These are phyloP conservation scores for Pipra filicauda DNA, from an alignment of 2,113 vertebrate genomes.

Conservation along the genomic window DNA sequence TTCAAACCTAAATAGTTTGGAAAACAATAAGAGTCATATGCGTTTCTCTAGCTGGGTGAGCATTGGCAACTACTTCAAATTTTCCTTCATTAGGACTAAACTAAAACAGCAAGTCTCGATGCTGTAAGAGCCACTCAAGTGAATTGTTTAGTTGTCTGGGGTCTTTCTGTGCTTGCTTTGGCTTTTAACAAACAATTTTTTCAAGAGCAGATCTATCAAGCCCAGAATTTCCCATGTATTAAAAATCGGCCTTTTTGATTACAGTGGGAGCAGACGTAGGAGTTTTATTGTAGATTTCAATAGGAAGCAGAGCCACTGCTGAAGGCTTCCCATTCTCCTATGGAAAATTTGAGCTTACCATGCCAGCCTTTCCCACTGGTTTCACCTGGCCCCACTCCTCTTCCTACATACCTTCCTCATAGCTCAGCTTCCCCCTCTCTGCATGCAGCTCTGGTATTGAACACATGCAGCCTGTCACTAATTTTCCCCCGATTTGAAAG, in stretches of 20 bases:
- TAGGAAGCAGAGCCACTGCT: not conserved
- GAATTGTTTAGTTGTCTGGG: not conserved
- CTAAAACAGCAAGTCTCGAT: not conserved
- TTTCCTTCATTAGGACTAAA: not conserved
- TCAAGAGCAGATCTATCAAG: not conserved
- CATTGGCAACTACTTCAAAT: not conserved
- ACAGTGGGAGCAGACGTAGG: not conserved
- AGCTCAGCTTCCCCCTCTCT: not conserved
- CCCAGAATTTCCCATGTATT: not conserved
- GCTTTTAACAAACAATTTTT: not conserved
- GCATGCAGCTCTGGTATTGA: fast-evolving
- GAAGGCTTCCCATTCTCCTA: not conserved
- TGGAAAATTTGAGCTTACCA: not conserved
- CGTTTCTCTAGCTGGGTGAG: not conserved
- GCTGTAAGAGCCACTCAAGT: not conserved
- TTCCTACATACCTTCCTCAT: fast-evolving
- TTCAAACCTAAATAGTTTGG: not conserved
- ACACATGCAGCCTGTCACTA: not conserved
- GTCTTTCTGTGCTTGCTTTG: not conserved
- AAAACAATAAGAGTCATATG: not conserved
- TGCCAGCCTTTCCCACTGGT: not conserved
- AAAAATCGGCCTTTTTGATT: not conserved
- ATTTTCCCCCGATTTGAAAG: not conserved
- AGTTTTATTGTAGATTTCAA: not conserved
- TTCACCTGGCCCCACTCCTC: not conserved